A percentile compares a stretch with the other conserved stretches of the same genome.
Conservation (phyloP, 2,113 vertebrate genomes). For the Burhinus bistriatus region DNA sequence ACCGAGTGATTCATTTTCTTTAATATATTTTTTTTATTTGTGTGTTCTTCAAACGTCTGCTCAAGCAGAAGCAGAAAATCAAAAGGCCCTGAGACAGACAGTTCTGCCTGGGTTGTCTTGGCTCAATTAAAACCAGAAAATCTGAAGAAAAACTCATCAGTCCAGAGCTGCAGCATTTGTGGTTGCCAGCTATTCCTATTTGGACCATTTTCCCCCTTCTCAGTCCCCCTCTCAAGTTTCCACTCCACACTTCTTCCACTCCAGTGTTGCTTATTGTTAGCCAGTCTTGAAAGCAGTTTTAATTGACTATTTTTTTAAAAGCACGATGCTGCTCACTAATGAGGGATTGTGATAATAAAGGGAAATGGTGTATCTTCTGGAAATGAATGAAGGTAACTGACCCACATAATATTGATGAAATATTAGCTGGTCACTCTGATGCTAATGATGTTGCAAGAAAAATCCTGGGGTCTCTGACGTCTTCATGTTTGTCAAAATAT, state of each 20-base stretch:
- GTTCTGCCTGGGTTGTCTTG: background rate
- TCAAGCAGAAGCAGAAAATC: background rate
- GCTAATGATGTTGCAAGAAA: background rate
- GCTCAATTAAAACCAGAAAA: background rate
- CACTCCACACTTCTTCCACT: background rate
- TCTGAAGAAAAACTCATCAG: background rate
- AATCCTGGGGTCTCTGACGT: background rate
- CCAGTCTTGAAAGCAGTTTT: background rate
- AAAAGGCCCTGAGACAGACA: background rate
- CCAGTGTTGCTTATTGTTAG: background rate
- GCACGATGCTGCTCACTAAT: background rate
- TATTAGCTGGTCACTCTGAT: background rate
- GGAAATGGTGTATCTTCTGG: background rate
- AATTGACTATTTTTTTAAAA: background rate
- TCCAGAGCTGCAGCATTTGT: background rate
- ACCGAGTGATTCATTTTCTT: background rate
- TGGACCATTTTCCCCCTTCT: background rate
- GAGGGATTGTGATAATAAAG: background rate
- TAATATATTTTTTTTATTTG: background rate
- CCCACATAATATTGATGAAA: background rate
- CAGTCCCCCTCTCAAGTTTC: background rate
- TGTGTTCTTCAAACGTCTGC: background rate
- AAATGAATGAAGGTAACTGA: background rate
- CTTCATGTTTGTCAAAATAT: background rate
- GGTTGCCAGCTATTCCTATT: background rate